These are phyloP conservation scores for Sebastiscus tertius DNA, from an alignment of 2,797 vertebrate genomes.

Conservation along the genomic window DNA sequence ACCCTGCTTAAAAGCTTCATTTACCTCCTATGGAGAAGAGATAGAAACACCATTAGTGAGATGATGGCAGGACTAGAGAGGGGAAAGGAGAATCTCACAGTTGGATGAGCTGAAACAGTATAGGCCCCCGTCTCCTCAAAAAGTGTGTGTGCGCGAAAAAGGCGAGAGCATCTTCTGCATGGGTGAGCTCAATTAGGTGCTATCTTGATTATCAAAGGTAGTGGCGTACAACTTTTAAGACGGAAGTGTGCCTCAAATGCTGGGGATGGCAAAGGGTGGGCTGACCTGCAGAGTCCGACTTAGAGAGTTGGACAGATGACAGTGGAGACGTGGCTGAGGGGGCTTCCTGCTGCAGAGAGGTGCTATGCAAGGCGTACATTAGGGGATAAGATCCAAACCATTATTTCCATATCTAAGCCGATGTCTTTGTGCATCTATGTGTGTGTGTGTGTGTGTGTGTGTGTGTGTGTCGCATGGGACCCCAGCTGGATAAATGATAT, in stretches of 20 bases:
- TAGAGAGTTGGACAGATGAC: conserved; percentile 22
- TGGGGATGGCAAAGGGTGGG: conserved; percentile 64
- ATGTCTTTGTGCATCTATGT: conserved; percentile 30
- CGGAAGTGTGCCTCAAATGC: conserved; percentile 91
- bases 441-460: conserved; percentile 37
- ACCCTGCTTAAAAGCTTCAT: conserved; percentile 91
- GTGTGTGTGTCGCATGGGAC: conserved; percentile 58
- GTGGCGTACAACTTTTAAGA: conserved; percentile 86
- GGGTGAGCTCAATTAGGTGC: conserved; percentile 76
- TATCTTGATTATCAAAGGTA: conserved; percentile 89
- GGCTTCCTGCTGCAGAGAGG: conserved; percentile 29
- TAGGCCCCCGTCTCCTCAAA: conserved; percentile 78
- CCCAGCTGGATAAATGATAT: conserved; percentile 75
- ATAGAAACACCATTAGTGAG: conserved; percentile 97
- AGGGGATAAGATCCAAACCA: conserved; percentile 45
- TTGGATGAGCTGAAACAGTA: conserved; percentile 95
- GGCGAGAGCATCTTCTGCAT: conserved; percentile 73
- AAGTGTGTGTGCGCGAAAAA: conserved; percentile 59
- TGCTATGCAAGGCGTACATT: conserved; percentile 36
- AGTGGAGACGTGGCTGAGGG: conserved; percentile 21
- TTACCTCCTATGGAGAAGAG: conserved; percentile 96
- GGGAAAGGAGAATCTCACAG: conserved; percentile 92
- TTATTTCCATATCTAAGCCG: conserved; percentile 66
- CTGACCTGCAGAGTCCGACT: conserved; percentile 41
- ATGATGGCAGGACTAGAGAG: conserved; percentile 95